Conservation (phyloP, 2,888 invertebrate species). For the Scelioninae gen. 2 region DNA sequence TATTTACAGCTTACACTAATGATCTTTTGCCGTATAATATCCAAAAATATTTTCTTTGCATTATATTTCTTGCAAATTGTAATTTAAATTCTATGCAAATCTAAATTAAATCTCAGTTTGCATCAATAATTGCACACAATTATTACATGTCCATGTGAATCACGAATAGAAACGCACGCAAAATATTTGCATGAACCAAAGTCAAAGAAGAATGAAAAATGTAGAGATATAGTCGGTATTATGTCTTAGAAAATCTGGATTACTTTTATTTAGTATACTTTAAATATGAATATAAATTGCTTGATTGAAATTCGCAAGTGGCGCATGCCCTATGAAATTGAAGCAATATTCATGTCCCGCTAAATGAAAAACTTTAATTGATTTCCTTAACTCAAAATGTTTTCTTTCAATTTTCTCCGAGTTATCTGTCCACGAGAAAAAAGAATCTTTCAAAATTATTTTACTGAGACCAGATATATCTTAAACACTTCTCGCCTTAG, state of each 20-base stretch:
- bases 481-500: conserved; percentile 29
- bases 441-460: conserved; percentile 53
- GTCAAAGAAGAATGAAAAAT: conserved; percentile 22
- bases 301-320: conserved; percentile 56
- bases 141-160: no score
- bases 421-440: conserved; percentile 41
- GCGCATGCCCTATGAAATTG: conserved; percentile 47
- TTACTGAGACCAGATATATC: conserved; percentile 50
- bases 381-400: conserved; percentile 59
- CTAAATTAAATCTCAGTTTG: conserved; percentile 56
- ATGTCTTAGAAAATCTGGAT: conserved; percentile 31
- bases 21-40: no score
- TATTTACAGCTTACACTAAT: no score
- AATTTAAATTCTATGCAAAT: conserved; percentile 43
- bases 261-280: conserved; percentile 54
- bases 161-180: no score
- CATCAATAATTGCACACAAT: conserved; percentile 50
- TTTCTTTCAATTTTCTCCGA: conserved; percentile 56
- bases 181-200: no score
- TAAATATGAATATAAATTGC: conserved; percentile 58
- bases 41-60: no score
- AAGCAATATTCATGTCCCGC: conserved; percentile 55
- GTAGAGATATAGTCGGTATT: conserved; percentile 15
- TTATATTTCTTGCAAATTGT: no score
- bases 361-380: conserved; percentile 58